Conservation (phyloP, 2,888 invertebrate species). For the Merodon equestris region DNA sequence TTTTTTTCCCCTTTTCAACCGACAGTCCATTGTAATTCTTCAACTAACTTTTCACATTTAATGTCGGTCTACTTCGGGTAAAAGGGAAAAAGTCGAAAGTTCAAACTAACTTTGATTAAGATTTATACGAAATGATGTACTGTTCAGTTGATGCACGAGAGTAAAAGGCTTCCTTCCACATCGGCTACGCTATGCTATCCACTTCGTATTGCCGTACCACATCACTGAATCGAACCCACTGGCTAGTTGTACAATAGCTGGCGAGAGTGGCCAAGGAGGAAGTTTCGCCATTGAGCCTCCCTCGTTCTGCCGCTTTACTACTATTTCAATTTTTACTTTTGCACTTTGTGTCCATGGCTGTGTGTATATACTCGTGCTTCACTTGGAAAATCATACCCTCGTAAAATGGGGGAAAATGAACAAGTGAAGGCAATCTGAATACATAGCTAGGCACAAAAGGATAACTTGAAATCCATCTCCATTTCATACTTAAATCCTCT, state of each 20-base stretch:
- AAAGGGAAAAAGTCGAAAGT: constrained; percentile 46
- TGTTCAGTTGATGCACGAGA: constrained; percentile 7
- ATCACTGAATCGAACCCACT: constrained; percentile 8
- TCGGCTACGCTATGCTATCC: not conserved
- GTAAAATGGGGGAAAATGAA: not conserved
- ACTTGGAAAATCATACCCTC: constrained; percentile 8
- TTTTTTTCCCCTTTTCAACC: not conserved
- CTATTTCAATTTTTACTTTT: constrained; percentile 39
- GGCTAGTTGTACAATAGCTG: constrained; percentile 2
- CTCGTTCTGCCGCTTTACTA: constrained; percentile 26
- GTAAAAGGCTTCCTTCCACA: constrained; percentile 7
- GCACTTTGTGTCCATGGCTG: too few species aligned
- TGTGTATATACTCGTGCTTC: too few species aligned
- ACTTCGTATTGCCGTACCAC: constrained; percentile 10
- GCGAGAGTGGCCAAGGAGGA: constrained; percentile 23
- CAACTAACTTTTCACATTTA: constrained; percentile 64
- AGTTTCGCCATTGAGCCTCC: constrained; percentile 20
- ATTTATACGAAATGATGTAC: constrained; percentile 66
- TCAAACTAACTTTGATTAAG: constrained; percentile 68
- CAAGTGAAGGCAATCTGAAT: constrained; percentile 29
- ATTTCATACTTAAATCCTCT: constrained; percentile 51
- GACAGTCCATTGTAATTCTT: constrained; percentile 43
- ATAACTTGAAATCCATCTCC: constrained; percentile 59
- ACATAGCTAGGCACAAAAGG: constrained; percentile 63
- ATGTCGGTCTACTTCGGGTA: constrained; percentile 33